Percentiles rank a stretch among this genome's conserved stretches.
These are phyloP conservation scores for Darevskia nairensis DNA, from an alignment of 2,797 vertebrate species.

Conservation along the genomic window DNA sequence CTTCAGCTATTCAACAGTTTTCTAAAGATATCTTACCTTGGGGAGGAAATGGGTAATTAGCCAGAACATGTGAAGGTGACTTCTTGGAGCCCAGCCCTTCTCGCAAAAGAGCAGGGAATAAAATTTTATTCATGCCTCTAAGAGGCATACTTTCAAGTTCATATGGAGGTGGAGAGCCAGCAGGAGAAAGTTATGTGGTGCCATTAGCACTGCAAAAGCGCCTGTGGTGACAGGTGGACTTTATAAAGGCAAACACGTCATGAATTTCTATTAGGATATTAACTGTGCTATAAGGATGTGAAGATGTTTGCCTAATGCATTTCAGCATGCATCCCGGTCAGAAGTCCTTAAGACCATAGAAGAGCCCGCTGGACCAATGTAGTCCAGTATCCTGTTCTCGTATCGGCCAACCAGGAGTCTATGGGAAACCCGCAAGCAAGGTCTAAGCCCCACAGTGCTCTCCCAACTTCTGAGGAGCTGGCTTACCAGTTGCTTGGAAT, in stretches of 20 bases:
- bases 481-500: too few species aligned
- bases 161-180: slow-evolving; percentile 3
- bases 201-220: not conserved
- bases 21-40: slow-evolving; percentile 45
- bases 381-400: too few species aligned
- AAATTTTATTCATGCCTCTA: slow-evolving; percentile 38
- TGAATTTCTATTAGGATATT: not conserved
- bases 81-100: slow-evolving; percentile 23
- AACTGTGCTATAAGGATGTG: not conserved
- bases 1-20: slow-evolving; percentile 43
- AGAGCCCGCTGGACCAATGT: too few species aligned
- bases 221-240: not conserved
- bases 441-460: too few species aligned
- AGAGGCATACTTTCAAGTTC: slow-evolving; percentile 4
- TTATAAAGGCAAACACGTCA: not conserved
- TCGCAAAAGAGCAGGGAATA: slow-evolving; percentile 20
- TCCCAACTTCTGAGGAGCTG: too few species aligned
- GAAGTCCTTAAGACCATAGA: not conserved
- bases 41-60: slow-evolving; percentile 51
- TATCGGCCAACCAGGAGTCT: too few species aligned
- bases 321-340: not conserved
- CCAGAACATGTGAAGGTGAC: slow-evolving; percentile 54
- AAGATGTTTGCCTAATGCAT: not conserved
- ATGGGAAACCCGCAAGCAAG: too few species aligned
- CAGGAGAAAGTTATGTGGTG: not conserved